Evolutionary conservation across 2,113 vertebrate species (phyloP), one percentile per base, ranked within the genome.

Genomic region (Triplophysa tibetana): DNA sequence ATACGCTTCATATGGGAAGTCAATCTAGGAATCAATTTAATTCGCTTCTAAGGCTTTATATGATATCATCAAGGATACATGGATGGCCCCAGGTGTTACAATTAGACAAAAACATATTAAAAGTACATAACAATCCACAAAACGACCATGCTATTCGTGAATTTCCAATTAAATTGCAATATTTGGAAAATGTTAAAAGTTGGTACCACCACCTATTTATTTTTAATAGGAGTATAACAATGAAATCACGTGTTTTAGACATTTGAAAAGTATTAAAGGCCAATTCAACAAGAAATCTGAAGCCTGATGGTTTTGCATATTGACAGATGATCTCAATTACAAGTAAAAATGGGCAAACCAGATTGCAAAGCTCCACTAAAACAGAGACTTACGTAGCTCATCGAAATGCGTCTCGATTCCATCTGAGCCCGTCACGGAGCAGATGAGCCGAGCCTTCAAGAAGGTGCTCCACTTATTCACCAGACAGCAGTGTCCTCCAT

Each of bases 381-480:
- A 77, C 2, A 19, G 33, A 74, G 45, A 92, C 98, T 96, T 92
- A 99, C 98, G 95, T 70, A 99, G 95, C 89, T 99, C 98, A 0
- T 99, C 97, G 0, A 99, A 99, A 87, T 99, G 97, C 0, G 98
- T 99, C 89, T 99, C 98, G 0, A 98, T 96, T 74, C 97, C 98
- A 0, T 99, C 97, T 0, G 93, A 92, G 21, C 95, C 96, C 0
- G 97, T 95, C 75, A 99, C 97, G 0, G 98, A 99, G 89, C 98
- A 99, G 88, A 99, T 96, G 0, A 99, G 96, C 2, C 98, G 93
- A 0, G 98, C 96, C 87, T 99, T 99, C 85, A 99, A 91, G 87
- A 99, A 99, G 0, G 97, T 98, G 91, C 98, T 99, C 98, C 98
- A 99, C 86, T 99, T 99, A 88, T 98, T 99, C 68, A 99, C 98